Evolutionary conservation across 1,140 invertebrate genomes (phyloP), one percentile per base, ranked within the genome.

Genomic region (Littorina saxatilis): DNA sequence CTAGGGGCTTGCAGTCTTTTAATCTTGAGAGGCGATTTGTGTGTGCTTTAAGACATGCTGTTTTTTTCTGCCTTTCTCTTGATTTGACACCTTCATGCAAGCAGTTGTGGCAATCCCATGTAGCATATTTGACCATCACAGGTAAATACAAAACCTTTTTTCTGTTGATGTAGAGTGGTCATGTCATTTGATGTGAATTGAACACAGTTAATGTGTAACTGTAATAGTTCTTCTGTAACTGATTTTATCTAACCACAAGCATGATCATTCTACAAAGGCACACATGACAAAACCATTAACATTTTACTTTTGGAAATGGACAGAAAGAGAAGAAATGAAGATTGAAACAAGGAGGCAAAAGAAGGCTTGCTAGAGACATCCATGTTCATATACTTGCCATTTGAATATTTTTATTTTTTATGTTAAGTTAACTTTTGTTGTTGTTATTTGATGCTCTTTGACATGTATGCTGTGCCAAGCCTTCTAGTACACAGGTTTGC

Each of bases 141-240:
- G 43, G 43, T 52, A 58, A 77, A 37, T 13, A 23, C 43, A 20
- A 61, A 27, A n/a, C 35, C 37, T 23, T 55, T n/a, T 23, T 15
- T 58, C 75, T 55, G 58, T 29, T 50, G 52, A 77, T 84, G 86
- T 89, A 86, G 87, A 89, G 82, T 88, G 87, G 86, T 88, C 88
- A 88, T 88, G 88, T 84, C 50, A 43, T 50, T 4, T 73, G 4
- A 40, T 73, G 70, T 73, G 37, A 73, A 73, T 27, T 73, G 3
- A 50, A 73, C 13, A 9, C 43, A 4, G 17, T 73, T 29, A 73
- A 23, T 73, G 17, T 73, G 9, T 50, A 68, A n/a, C 20, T 61
- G 43, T 47, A 29, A 47, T 29, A 68, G 27, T 72, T 35, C 9
- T 23, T 80, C 50, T 58, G 11, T 70, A 47, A 39, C 20, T 73